Evolutionary conservation across 2,888 invertebrate species (phyloP).

Genomic region (Alviniconcha strummeri): DNA sequence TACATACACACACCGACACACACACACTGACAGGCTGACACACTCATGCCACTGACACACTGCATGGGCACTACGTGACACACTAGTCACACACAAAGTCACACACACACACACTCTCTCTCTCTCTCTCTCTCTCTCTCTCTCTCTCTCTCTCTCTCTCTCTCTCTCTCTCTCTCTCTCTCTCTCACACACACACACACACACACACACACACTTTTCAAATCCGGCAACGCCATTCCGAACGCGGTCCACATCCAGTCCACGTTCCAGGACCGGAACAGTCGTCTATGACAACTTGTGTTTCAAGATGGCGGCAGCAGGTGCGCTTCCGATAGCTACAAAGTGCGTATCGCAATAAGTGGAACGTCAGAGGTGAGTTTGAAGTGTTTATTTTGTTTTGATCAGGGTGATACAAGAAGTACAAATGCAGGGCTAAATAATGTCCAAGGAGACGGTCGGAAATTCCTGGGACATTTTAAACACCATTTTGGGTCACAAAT

Average conservation of each 20-base stretch:
- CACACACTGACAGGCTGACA: not conserved
- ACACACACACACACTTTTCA: slow-evolving; percentile 11
- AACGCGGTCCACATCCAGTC: not conserved
- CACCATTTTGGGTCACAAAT: too few relatives aligned
- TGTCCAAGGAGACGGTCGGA: too few relatives aligned
- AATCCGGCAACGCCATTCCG: not conserved
- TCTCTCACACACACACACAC: not conserved
- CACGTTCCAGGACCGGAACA: slow-evolving; percentile 4
- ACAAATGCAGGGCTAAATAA: too few relatives aligned
- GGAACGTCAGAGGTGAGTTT: not conserved
- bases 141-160: not conserved
- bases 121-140: not conserved
- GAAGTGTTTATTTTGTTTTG: not conserved
- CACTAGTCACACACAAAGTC: not conserved
- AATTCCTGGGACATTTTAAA: too few relatives aligned
- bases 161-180: not conserved
- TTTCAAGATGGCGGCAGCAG: slow-evolving; percentile 20
- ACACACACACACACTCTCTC: not conserved
- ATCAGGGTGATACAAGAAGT: not conserved
- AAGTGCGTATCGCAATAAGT: too few relatives aligned
- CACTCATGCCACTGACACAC: not conserved
- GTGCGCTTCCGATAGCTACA: too few relatives aligned
- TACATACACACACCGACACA: too few relatives aligned
- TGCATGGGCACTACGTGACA: too few relatives aligned
- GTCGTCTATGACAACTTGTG: slow-evolving; percentile 25